phyloP scores from a whole-genome alignment of 2,113 vertebrate genomes.

The Corydoras maculifer region DNA sequence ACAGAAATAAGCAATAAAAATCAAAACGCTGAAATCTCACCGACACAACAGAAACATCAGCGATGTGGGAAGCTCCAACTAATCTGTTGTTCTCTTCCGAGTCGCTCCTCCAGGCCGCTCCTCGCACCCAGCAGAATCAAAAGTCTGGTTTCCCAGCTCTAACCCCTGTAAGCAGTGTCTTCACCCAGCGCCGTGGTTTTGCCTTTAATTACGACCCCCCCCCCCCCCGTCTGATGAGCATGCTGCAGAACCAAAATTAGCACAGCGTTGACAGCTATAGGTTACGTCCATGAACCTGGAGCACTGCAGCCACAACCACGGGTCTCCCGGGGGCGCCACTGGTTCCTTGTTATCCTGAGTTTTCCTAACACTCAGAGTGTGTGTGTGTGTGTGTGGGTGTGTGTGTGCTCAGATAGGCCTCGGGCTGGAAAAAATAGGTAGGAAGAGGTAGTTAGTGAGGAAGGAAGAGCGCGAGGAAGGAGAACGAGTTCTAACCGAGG shows the following conservation, averaged over 20 bases:
- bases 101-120: not conserved
- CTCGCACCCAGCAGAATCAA: constrained; percentile 18
- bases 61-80: not conserved
- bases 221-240: not conserved
- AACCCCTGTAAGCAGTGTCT: constrained; percentile 41
- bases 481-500: too few relatives aligned
- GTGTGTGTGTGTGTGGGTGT: constrained; percentile 12
- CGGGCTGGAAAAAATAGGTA: constrained; percentile 35
- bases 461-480: too few relatives aligned
- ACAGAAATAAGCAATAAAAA: too few relatives aligned
- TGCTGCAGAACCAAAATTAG: constrained; percentile 49
- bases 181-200: constrained; percentile 33
- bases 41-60: too few relatives aligned
- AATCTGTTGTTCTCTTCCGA: constrained; percentile 12
- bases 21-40: too few relatives aligned
- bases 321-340: constrained; percentile 63
- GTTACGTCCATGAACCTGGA: constrained; percentile 68
- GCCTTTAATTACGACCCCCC: constrained; percentile 44
- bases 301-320: constrained; percentile 60
- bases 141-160: constrained; percentile 26
- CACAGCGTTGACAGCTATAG: constrained; percentile 62
- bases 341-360: constrained; percentile 60
- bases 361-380: constrained; percentile 46
- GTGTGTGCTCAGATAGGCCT: constrained; percentile 16
- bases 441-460: constrained; percentile 33